phyloP scores from a whole-genome alignment of 1,140 invertebrate species.

The Bombus confusus region DNA sequence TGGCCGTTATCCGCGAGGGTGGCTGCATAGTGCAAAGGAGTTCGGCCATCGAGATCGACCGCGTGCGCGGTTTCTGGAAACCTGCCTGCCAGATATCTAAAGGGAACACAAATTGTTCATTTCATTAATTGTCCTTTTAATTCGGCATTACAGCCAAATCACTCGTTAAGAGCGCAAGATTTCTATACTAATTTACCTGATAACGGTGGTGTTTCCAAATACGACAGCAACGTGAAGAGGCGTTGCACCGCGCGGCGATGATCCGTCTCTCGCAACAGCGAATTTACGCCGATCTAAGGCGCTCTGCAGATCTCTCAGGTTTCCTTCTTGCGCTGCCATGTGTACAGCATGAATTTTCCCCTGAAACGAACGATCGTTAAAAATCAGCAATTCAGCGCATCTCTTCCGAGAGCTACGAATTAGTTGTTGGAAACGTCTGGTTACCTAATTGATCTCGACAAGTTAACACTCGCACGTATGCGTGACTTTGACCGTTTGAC shows the following conservation, averaged over 20 bases:
- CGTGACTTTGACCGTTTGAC: too few relatives aligned
- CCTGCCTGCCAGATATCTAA: conserved; percentile 82
- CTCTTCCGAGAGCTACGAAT: background rate
- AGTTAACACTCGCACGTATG: too few relatives aligned
- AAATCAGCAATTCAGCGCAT: background rate
- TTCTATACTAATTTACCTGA: conserved; percentile 70
- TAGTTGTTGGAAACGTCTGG: background rate
- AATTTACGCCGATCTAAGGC: conserved; percentile 95
- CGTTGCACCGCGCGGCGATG: conserved; percentile 92
- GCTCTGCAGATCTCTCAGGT: conserved; percentile 91
- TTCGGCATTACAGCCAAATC: too few relatives aligned
- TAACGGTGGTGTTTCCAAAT: conserved; percentile 88
- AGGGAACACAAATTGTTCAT: background rate
- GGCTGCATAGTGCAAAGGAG: conserved; percentile 95
- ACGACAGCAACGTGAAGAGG: conserved; percentile 96
- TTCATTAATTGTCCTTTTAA: too few relatives aligned
- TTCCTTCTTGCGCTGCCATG: conserved; percentile 92
- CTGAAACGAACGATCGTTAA: conserved; percentile 79
- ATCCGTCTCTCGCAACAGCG: conserved; percentile 91
- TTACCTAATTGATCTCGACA: background rate
- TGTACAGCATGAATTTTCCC: conserved; percentile 95
- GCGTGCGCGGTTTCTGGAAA: conserved; percentile 93
- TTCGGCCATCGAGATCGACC: conserved; percentile 91
- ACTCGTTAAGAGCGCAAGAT: too few relatives aligned
- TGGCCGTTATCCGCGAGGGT: conserved; percentile 93